Evolutionary conservation across 2,888 invertebrate genomes (phyloP), one percentile per base, ranked within the genome.

Genomic region (Carabus problematicus): DNA sequence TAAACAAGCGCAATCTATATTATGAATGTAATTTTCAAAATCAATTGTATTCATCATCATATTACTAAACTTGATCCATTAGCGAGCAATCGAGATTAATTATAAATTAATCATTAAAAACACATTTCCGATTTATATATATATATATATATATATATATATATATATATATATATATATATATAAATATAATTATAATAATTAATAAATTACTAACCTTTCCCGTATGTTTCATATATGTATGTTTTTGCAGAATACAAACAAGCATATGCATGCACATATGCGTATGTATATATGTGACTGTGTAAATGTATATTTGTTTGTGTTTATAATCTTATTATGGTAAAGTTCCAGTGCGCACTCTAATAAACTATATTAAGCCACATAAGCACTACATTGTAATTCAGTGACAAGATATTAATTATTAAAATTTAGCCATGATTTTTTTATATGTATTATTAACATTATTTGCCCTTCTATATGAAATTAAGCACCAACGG

Each of bases 301-400:
- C 40, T 9, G 56, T 29, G 7, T n/a, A n/a, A n/a, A 60, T 60
- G 45, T 66, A 67, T 60, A 67, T 29, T 29, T 67, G 67, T 61
- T 56, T 67, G 54, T 61, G 45, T 56, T 59, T 52, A 18, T 52
- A 52, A 18, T 12, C 14, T 11, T 52, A 18, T 16, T 52, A 52
- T 69, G 47, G 52, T 54, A 68, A 40, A 60, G 68, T 62, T 69
- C 69, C 55, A 56, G 62, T 69, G 69, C 62, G 61, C 62, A 67
- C 56, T 62, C 69, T 69, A 69, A 59, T 29, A 52, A 67, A 62
- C 69, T 69, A 69, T 43, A 62, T 69, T 61, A 69, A 69, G 69
- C 69, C 69, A 69, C 69, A 69, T 69, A 69, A 69, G 69, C 69
- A 61, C 69, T 69, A 69, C 69, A 62, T 69, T 56, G 67, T 67